Evolutionary conservation across 2,113 vertebrate genomes (phyloP), one percentile per base, ranked within the genome.

Genomic region (Mesocricetus auratus): DNA sequence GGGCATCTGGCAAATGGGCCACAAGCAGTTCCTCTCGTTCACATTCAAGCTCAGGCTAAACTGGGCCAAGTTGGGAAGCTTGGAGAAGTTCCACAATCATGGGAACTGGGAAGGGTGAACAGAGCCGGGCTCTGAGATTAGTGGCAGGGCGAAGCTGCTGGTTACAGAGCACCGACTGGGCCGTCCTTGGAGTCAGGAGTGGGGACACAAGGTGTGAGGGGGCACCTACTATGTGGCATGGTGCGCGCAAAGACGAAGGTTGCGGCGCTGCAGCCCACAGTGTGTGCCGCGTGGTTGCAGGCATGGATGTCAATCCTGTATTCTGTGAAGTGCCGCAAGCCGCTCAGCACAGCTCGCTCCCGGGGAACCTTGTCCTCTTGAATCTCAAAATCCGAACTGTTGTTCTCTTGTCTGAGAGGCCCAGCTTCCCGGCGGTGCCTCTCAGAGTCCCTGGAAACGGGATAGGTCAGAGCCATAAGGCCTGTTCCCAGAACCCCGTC

Each of bases 231-330:
- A 60, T 98, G 98, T 0, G 99, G 98, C 99, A 99, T 99, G 73
- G 99, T 99, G 92, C 99, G 98, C 19, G 99, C 99, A 0, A 99
- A 99, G 94, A 99, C 99, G 47, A 99, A 99, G 86, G 98, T 99
- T 94, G 99, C 98, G 0, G 98, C 98, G 5, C 99, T 99, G 98
- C 99, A 99, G 93, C 99, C 99, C 96, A 99, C 98, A 0, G 98
- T 98, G 95, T 99, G 98, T 0, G 99, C 99, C 0, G 99, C 99
- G 0, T 99, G 99, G 97, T 99, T 99, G 97, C 99, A 99, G 91
- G 99, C 99, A 0, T 99, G 99, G 96, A 99, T 99, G 97, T 99
- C 99, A 5, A 99, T 99, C 31, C 99, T 98, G 62, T 99, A 99
- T 90, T 99, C 98, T 0, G 99, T 99, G 98, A 99, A 99, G 92